Conservation (phyloP, 2,113 vertebrate genomes). For the Rhynchomys soricoides region DNA sequence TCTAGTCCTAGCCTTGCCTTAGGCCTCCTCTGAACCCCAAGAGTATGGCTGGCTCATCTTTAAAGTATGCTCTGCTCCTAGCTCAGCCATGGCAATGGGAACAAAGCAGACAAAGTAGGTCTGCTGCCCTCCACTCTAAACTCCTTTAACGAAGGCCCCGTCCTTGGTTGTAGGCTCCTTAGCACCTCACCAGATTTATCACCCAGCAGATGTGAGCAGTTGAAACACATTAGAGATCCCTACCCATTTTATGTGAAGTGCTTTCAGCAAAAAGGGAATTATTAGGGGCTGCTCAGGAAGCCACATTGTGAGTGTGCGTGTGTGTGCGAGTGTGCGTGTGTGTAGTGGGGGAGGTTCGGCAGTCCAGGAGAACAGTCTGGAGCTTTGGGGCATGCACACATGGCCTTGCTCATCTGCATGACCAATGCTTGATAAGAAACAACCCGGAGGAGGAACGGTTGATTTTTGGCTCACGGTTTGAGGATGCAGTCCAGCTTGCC, state of each 20-base stretch:
- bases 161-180: background rate
- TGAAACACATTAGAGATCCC: background rate
- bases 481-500: background rate
- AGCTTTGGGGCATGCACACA: too few relatives aligned
- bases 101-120: background rate
- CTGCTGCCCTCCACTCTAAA: background rate
- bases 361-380: background rate
- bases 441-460: background rate
- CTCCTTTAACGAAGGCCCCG: background rate
- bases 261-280: background rate
- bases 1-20: background rate
- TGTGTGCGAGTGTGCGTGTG: too few relatives aligned
- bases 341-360: too few relatives aligned
- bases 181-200: background rate
- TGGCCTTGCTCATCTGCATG: background rate
- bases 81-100: background rate
- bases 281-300: background rate
- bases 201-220: background rate
- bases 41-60: background rate
- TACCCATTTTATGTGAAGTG: background rate
- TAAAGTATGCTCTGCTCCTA: background rate
- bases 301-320: too few relatives aligned
- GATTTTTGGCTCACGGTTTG: background rate
- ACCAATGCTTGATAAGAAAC: background rate
- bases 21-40: background rate